Base-by-base conservation (phyloP, 2,888 invertebrate species). In the Plagodis pulveraria region DNA sequence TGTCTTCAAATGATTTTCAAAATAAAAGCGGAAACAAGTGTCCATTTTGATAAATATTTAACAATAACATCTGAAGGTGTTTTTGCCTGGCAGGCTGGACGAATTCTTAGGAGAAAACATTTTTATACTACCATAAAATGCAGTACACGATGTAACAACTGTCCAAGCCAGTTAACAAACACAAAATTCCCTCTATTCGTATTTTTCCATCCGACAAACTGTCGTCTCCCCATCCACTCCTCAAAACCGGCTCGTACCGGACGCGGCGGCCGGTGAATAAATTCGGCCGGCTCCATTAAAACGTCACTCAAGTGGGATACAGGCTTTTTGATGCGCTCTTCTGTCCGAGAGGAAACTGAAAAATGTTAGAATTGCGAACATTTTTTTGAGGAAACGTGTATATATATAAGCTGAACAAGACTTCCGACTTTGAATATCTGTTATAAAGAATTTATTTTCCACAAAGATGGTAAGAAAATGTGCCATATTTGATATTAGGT, bases 211-310 rank as follows among this genome's bases (percentile, higher is more conserved):
- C 22, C 36, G 2, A 41, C 40, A 49, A 32, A 10, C 52, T 11
- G 11, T 56, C 57, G 12, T 22, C 41, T 47, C 48, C 8, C 22
- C 33, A 41, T n/a, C 49, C 40, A n/a, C 41, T 34, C 42, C 38
- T 44, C 35, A 34, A 43, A 44, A 10, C 32, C 10, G 7, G 12
- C 36, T 38, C 38, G 38, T 7, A 33, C 58, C 61, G 60, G 62
- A 63, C 62, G 65, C 64, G 62, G 67, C 55, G 63, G 51, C 55
- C 58, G 60, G 60, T 74, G 77, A 80, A 83, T 81, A 82, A 77
- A 80, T 82, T 79, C 72, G 65, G 72, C 67, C 67, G 69, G 71
- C 69, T 82, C 79, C 83, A 84, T 83, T 83, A 83, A 81, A 80
- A 77, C 70, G 84, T 84, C 84, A 83, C 72, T 81, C 78, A 76